phyloP scores from a whole-genome alignment of 2,113 vertebrate species.

The Psilopsiagon aurifrons region DNA sequence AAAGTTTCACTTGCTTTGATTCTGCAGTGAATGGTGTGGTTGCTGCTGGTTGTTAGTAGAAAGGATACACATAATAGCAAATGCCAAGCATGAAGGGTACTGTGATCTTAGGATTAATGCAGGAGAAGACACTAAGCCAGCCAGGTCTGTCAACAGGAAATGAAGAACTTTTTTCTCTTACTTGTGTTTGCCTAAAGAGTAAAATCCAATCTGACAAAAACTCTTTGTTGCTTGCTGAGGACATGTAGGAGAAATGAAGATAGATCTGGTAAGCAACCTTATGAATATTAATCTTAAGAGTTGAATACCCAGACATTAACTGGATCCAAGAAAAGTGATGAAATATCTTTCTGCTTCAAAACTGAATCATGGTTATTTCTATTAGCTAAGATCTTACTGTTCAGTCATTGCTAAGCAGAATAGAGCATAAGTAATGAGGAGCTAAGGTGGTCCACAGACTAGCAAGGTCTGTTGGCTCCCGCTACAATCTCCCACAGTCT shows the following conservation, averaged over 20 bases:
- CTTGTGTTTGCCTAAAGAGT: slow-evolving; percentile 19
- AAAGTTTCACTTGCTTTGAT: not conserved
- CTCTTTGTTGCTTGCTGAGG: not conserved
- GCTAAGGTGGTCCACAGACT: not conserved
- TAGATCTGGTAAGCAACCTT: not conserved
- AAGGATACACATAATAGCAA: not conserved
- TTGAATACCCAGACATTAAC: not conserved
- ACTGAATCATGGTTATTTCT: not conserved
- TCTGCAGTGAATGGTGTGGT: not conserved
- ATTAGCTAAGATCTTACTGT: not conserved
- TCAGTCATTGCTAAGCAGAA: not conserved
- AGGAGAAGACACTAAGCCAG: slow-evolving; percentile 6
- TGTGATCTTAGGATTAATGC: not conserved
- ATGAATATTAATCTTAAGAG: not conserved
- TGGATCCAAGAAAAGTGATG: not conserved
- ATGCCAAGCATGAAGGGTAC: not conserved
- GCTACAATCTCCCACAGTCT: not conserved
- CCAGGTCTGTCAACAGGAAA: slow-evolving; percentile 10
- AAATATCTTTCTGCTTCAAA: not conserved
- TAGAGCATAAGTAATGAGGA: not conserved
- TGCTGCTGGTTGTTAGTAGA: not conserved
- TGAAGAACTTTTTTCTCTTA: not conserved
- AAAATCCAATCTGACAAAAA: not conserved
- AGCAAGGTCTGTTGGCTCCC: not conserved
- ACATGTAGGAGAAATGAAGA: not conserved